Conservation (phyloP, 2,888 invertebrate species). For the Cryptosula pallasiana region DNA sequence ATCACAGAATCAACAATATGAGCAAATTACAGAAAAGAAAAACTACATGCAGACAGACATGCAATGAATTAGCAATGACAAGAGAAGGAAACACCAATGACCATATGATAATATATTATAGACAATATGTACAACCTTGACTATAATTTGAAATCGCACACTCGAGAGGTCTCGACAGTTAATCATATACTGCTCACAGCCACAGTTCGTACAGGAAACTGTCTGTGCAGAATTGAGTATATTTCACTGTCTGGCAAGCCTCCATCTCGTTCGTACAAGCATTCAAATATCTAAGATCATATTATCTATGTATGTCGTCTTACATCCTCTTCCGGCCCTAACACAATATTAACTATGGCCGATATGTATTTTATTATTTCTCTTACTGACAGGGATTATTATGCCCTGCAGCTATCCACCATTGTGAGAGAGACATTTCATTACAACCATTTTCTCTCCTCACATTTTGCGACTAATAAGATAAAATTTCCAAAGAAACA, state of each 20-base stretch:
- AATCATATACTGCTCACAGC: neutral
- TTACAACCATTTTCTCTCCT: too few species aligned
- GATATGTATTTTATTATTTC: too few species aligned
- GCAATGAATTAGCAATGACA: too few species aligned
- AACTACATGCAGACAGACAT: too few species aligned
- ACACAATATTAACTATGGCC: too few species aligned
- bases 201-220: neutral
- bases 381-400: slow-evolving; percentile 15
- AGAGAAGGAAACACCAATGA: neutral
- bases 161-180: neutral
- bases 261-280: neutral
- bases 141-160: neutral
- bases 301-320: too few species aligned
- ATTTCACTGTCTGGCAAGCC: neutral
- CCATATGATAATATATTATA: neutral
- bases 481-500: neutral
- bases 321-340: too few species aligned
- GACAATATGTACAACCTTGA: neutral
- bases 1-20: too few species aligned
- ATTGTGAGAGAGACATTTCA: too few species aligned
- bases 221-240: neutral
- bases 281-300: neutral
- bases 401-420: slow-evolving; percentile 20
- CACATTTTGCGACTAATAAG: neutral
- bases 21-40: too few species aligned